Evolutionary conservation across 2,113 vertebrate genomes (phyloP).

Genomic region (Vidua chalybeata): DNA sequence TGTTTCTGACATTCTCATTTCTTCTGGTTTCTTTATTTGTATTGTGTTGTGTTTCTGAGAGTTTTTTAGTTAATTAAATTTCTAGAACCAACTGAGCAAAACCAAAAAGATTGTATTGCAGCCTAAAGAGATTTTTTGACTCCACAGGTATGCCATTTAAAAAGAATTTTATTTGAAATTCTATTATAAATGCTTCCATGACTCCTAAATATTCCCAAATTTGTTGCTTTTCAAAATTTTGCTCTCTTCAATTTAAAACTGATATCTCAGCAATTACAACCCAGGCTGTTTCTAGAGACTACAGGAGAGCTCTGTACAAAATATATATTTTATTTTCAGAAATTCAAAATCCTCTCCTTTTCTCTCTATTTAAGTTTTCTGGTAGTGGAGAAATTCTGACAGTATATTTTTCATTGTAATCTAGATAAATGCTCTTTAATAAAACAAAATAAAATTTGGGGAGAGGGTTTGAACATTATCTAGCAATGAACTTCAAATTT

Average conservation of each 20-base stretch:
- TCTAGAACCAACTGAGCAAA: background rate
- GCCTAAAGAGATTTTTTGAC: background rate
- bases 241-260: background rate
- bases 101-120: background rate
- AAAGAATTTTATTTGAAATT: background rate
- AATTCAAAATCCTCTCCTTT: background rate
- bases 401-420: background rate
- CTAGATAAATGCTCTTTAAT: background rate
- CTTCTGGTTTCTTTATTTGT: background rate
- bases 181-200: background rate
- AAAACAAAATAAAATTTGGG: background rate
- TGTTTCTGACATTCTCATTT: background rate
- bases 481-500: background rate
- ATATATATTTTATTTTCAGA: background rate
- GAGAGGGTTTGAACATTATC: background rate
- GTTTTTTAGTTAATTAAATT: background rate
- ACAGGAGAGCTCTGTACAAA: background rate
- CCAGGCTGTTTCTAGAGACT: background rate
- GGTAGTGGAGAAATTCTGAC: background rate
- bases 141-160: background rate
- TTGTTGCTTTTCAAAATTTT: background rate
- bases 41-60: background rate
- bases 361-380: background rate
- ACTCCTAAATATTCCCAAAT: background rate
- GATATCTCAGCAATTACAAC: background rate